Evolutionary conservation across 2,888 invertebrate species (phyloP).

Genomic region (Drosophila planitibia): DNA sequence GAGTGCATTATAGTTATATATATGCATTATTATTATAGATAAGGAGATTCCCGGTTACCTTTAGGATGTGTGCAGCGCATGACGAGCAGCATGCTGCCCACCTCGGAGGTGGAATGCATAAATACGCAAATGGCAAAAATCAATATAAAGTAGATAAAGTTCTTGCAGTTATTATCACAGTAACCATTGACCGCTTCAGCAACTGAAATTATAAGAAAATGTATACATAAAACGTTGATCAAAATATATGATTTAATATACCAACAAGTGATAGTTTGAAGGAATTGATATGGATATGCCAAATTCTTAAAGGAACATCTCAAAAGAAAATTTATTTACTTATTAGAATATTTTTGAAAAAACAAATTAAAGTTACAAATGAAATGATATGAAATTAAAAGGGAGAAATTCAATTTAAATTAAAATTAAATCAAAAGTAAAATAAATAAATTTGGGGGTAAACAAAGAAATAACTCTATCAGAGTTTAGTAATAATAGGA

Average conservation of each 20-base stretch:
- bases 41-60: conserved; percentile 82
- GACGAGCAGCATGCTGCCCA: conserved; percentile 95
- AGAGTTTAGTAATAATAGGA: not conserved
- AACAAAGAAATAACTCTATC: too few species aligned
- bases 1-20: not conserved
- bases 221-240: not conserved
- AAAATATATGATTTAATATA: conserved; percentile 4
- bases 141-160: conserved; percentile 92
- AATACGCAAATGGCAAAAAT: conserved; percentile 95
- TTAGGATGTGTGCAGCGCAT: conserved; percentile 95
- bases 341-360: too few species aligned
- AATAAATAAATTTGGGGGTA: not conserved
- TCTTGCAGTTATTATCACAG: conserved; percentile 92
- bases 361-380: too few species aligned
- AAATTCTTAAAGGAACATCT: too few species aligned
- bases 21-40: too few species aligned
- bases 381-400: too few species aligned
- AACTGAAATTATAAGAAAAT: conserved; percentile 35
- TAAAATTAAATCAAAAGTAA: not conserved
- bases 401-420: not conserved
- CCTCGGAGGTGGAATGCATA: conserved; percentile 96
- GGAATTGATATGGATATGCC: not conserved
- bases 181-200: conserved; percentile 90
- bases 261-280: not conserved
- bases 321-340: not conserved